Base-by-base conservation (phyloP, 2,113 vertebrate species). In the Lonchura striata region DNA sequence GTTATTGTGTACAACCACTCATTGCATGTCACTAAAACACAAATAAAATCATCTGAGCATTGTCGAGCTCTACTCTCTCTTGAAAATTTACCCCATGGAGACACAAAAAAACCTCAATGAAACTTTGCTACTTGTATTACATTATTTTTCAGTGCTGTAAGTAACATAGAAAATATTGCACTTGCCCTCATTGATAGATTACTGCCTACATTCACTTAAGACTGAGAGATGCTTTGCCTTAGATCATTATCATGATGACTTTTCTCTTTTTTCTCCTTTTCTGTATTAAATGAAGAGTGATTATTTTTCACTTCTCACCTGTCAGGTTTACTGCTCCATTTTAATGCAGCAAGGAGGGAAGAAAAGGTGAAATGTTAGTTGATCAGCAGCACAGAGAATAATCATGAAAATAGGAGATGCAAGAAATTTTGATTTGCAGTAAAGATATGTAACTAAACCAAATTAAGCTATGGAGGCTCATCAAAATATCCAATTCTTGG, bases 301-400 rank as follows among this genome's bases (percentile, higher is more conserved):
- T 89, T 94, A 35, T 60, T 96, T 69, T 94, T 96, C 84, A 94
- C 57, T 97, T 98, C 99, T 99, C 99, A 99, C 99, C 99, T 99
- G 99, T 99, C 99, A 92, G 99, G 99, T 98, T 99, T 99, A 99
- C 99, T 99, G 98, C 98, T 99, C 99, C 99, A 98, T 98, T 98
- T 98, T 98, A 98, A 96, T 98, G 99, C 98, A 98, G 98, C 97
- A 98, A 98, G 94, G 96, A 98, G 95, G 82, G 94, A 95, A 98
- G 97, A 98, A 98, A 98, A 97, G 97, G 95, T 97, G 94, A 97
- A 97, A 97, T 97, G 95, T 99, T 99, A 99, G 98, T 97, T 93
- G 96, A 96, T 57, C 95, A 98, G 90, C 92, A 97, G 94, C 83
- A 91, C 96, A 89, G 79, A 95, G 76, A 91, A 82, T 88, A 96